Base-by-base conservation (phyloP, 30 jellyfish, hydroid and myxozoan species). In the Mastigias papua region DNA sequence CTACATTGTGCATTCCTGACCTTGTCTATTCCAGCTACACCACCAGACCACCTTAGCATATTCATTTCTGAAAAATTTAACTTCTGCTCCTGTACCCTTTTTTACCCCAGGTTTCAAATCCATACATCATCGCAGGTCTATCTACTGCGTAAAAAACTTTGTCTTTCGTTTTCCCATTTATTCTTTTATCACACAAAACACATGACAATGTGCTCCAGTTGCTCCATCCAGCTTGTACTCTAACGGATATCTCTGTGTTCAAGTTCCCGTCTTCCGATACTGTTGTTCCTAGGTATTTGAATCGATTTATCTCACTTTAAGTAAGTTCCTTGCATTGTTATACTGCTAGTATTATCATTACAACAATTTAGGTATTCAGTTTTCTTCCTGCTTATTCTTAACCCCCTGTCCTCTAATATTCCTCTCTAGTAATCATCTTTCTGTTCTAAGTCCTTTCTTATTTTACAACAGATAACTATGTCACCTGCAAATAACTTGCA, bases 401-500 rank as follows among this genome's bases (percentile, higher is more conserved):
- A 21, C 2, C 78, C 78, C 63, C 60, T 78, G 4, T 50, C 76
- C 28, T 78, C 89, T 42, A 78, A 16, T 5, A 82, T 82, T 1
- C 35, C 16, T 21, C 63, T 54, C 89, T 82, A 78, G 9, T 32
- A 2, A 23, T 50, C 82, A 26, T 20, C 33, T 16, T 1, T 28
- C 3, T 28, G 25, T 25, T 32, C 61, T 1, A 25, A 26, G 2
- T 27, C 81, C 25, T 28, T 62, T 32, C 57, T 19, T 1, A 1
- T 22, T 11, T 10, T 29, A 10, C 62, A 1, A 22, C 58, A 28
- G 1, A 69, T 3, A 4, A 34, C 81, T 3, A 69, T 32, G 26
- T 69, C 81, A 69, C 31, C 81, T 1, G 81, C 81, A 32, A 69
- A 69, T 30, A 69, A 15, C 62, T 26, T 69, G 62, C 22, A 3